Conservation (phyloP, 1,140 invertebrate species). For the Drosophila neocordata region DNA sequence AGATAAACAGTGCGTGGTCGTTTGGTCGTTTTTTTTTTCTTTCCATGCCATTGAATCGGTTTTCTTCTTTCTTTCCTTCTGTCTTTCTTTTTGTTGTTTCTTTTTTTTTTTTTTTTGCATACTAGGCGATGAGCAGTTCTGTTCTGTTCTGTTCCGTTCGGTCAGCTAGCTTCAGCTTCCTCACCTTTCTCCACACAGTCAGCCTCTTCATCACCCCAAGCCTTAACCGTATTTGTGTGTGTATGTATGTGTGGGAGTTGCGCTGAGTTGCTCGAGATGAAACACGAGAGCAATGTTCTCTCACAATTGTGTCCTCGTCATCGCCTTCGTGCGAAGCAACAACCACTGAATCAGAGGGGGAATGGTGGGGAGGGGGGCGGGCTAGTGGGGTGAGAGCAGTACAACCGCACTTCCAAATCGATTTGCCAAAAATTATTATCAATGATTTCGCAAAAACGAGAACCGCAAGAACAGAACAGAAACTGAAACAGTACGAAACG, state of each 20-base stretch:
- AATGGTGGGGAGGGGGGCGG: background rate
- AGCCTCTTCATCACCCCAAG: slow-evolving; percentile 13
- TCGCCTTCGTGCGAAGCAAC: slow-evolving; percentile 66
- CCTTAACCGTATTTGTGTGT: slow-evolving; percentile 17
- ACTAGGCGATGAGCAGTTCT: slow-evolving; percentile 36
- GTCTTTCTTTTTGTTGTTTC: background rate
- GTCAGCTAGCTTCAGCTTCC: background rate
- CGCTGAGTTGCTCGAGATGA: slow-evolving; percentile 32
- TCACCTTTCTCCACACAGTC: background rate
- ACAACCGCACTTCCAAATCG: slow-evolving; percentile 71
- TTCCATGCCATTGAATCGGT: slow-evolving; percentile 14
- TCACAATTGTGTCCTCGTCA: slow-evolving; percentile 28
- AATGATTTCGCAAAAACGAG: slow-evolving; percentile 69
- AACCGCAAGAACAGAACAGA: slow-evolving; percentile 1
- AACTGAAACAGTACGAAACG: background rate
- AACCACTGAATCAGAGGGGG: slow-evolving; percentile 47
- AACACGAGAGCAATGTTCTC: slow-evolving; percentile 30
- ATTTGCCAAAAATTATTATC: slow-evolving; percentile 80
- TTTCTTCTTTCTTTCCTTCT: slow-evolving; percentile 19
- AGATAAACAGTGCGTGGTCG: slow-evolving; percentile 40
- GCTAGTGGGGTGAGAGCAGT: background rate
- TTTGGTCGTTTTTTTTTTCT: slow-evolving; percentile 31
- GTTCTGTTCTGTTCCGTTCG: slow-evolving; percentile 16
- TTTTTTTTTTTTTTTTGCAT: slow-evolving; percentile 42
- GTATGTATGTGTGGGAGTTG: slow-evolving; percentile 75